Conservation (phyloP, 2,113 vertebrate genomes). For the Chionodraco myersi region DNA sequence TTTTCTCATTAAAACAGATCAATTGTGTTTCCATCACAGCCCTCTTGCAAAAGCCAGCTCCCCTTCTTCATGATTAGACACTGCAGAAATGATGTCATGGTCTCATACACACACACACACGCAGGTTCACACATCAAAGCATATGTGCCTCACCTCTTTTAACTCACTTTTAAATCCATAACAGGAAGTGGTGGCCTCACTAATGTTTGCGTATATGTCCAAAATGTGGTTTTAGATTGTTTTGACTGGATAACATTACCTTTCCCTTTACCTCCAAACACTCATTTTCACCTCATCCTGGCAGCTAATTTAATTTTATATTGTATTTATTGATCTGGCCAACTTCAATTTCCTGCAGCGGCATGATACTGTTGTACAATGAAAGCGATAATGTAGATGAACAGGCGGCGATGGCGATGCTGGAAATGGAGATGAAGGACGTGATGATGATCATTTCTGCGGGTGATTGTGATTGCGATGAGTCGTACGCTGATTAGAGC, state of each 20-base stretch:
- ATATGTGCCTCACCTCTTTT: conserved; percentile 43
- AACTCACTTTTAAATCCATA: conserved; percentile 52
- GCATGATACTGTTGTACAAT: conserved; percentile 33
- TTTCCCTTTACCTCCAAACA: conserved; percentile 48
- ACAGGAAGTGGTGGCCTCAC: conserved; percentile 32
- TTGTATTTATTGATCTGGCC: conserved; percentile 76
- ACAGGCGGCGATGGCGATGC: conserved; percentile 38
- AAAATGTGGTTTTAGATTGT: conserved; percentile 51
- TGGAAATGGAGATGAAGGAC: conserved; percentile 67
- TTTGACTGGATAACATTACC: conserved; percentile 39
- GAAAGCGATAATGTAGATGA: conserved; percentile 68
- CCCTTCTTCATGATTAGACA: conserved; percentile 64
- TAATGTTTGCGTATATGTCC: conserved; percentile 32
- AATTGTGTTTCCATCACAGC: conserved; percentile 68
- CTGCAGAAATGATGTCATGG: conserved; percentile 59
- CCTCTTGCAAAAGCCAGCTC: conserved; percentile 56
- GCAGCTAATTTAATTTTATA: conserved; percentile 75
- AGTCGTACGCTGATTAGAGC: conserved; percentile 72
- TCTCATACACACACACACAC: neutral
- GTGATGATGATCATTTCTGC: conserved; percentile 54
- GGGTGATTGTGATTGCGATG: conserved; percentile 66
- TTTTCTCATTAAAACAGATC: conserved; percentile 71
- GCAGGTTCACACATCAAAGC: conserved; percentile 60
- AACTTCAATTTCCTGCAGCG: conserved; percentile 72
- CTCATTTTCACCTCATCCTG: conserved; percentile 61